Base-by-base conservation (phyloP, 2,888 invertebrate species). In the Tineola bisselliella region DNA sequence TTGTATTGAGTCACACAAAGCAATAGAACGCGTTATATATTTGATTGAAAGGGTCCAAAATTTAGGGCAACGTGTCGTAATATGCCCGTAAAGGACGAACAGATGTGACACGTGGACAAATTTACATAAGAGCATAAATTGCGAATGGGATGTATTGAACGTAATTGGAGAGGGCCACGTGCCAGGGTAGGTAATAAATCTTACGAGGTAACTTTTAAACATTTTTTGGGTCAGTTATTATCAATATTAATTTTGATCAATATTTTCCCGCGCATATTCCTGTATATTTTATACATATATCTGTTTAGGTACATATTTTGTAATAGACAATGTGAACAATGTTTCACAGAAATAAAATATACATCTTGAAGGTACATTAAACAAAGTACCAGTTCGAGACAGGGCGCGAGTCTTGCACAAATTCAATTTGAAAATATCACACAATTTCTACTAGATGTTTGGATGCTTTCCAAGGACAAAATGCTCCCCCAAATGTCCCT, bases 371-470 rank as follows among this genome's bases (percentile, higher is more conserved):
- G 60, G 61, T 44, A 59, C 64, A 66, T 66, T 66, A 66, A 63
- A 64, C 64, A 65, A 64, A 66, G 64, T 64, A 64, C 62, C 19
- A 13, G 15, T 11, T 38, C 25, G 44, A 44, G 48, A 25, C 57
- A 12, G 58, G 44, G 48, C 63, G 58, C 63, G 65, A 56, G 62
- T 61, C 60, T 44, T 43, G 62, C 52, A 56, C 59, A 65, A 66
- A 66, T 66, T 66, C 63, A 64, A 66, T 65, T 64, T 61, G 63
- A 64, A 66, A 66, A 65, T 66, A 63, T 64, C 65, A 62, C 63
- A 52, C 58, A 61, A 61, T 59, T 44, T 48, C 60, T 63, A 62
- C 61, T 44, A 18, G 25, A 33, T 38, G 60, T 57, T 65, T 65
- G 63, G 65, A 64, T 54, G 43, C 60, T 66, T 65, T 68, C 66